Percentiles rank a stretch among this genome's conserved stretches.
Evolutionary conservation across 2,113 vertebrate species (phyloP).

Genomic region (Cryptoleucopteryx plumbea): DNA sequence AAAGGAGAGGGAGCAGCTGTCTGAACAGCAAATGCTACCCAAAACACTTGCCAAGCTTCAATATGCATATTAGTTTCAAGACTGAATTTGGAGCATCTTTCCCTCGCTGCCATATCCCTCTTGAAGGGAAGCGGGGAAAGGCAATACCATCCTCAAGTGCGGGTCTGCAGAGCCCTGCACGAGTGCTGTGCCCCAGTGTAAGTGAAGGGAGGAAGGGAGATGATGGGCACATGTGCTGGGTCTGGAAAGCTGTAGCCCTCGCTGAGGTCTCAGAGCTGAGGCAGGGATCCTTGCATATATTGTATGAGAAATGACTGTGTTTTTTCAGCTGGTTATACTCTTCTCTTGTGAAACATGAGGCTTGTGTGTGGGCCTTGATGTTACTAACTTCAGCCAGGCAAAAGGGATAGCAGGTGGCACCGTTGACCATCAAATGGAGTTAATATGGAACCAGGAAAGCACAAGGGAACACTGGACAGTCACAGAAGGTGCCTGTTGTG

Average conservation of each 20-base stretch:
- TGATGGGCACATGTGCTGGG: not conserved
- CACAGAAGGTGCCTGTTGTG: not conserved
- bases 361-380: not conserved
- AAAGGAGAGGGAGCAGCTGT: not conserved
- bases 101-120: not conserved
- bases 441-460: not conserved
- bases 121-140: not conserved
- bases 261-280: not conserved
- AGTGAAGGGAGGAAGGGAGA: not conserved
- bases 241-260: not conserved
- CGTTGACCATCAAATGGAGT: not conserved
- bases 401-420: slow-evolving; percentile 25
- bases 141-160: fast-evolving
- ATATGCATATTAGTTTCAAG: not conserved
- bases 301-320: not conserved
- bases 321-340: not conserved
- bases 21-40: not conserved
- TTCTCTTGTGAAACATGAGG: not conserved
- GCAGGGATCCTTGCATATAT: not conserved
- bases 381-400: not conserved
- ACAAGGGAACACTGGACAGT: not conserved
- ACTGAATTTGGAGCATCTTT: not conserved
- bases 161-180: not conserved
- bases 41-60: not conserved
- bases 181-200: not conserved